These are phyloP conservation scores for Halesus radiatus DNA, from an alignment of 1,140 invertebrate species.

Conservation along the genomic window DNA sequence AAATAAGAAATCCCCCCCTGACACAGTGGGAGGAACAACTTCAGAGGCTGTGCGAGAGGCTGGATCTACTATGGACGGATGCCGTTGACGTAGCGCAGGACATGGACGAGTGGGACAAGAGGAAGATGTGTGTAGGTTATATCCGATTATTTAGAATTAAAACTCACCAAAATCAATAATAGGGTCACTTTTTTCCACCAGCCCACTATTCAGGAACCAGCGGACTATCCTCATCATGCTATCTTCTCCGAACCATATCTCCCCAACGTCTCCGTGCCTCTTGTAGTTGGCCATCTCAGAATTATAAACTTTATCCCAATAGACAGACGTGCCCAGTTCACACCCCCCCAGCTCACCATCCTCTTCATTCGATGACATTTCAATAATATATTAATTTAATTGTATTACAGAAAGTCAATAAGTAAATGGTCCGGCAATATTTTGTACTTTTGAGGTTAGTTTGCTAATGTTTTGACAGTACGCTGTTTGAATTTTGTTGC, in stretches of 20 bases:
- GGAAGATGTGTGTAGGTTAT: too few relatives aligned
- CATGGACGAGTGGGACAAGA: too few relatives aligned
- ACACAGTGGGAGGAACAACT: too few relatives aligned
- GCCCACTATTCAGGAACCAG: constrained; percentile 72
- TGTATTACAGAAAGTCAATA: too few relatives aligned
- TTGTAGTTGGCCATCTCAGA: constrained; percentile 87
- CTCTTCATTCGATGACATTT: constrained; percentile 30
- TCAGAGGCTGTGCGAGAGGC: too few relatives aligned
- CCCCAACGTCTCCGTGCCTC: constrained; percentile 88
- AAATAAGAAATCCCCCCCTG: too few relatives aligned
- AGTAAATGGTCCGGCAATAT: too few relatives aligned
- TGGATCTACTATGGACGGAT: too few relatives aligned
- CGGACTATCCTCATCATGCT: constrained; percentile 81
- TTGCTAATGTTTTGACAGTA: too few relatives aligned
- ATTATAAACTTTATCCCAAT: constrained; percentile 88
- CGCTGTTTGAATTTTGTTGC: too few relatives aligned
- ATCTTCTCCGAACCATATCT: constrained; percentile 94
- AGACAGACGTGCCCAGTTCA: constrained; percentile 84
- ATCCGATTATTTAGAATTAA: background rate
- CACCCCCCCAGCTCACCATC: constrained; percentile 78
- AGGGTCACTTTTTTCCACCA: constrained; percentile 64
- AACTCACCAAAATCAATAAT: constrained; percentile 76
- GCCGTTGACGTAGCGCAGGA: too few relatives aligned
- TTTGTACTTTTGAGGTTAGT: too few relatives aligned
- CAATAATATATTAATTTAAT: background rate